Conservation (phyloP, 1,140 invertebrate species). For the Aleiodes sp. region DNA sequence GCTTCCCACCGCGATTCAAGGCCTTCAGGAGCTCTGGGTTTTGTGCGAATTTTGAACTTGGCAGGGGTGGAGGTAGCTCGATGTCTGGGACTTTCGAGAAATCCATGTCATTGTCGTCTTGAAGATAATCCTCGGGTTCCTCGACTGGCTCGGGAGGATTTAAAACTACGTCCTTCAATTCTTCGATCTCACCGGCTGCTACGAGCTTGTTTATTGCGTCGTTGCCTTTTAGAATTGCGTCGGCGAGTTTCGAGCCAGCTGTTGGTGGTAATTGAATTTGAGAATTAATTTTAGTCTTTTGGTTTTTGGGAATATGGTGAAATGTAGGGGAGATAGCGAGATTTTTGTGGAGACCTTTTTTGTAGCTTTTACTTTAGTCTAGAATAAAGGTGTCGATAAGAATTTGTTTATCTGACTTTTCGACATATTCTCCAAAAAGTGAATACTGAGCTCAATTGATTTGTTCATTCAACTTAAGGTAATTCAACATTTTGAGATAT, state of each 20-base stretch:
- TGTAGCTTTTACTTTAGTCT: no score
- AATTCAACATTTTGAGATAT: no score
- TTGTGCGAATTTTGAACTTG: conserved; percentile 63
- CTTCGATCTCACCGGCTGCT: conserved; percentile 80
- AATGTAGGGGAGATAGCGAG: no score
- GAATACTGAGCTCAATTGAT: no score
- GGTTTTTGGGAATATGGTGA: not conserved
- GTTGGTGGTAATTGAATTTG: not conserved
- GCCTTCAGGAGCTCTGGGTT: conserved; percentile 61
- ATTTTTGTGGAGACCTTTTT: no score
- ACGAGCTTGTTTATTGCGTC: conserved; percentile 80
- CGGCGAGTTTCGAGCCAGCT: conserved; percentile 78
- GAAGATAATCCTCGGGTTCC: conserved; percentile 69
- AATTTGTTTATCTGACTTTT: no score
- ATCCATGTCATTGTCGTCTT: conserved; percentile 63
- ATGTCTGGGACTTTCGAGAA: conserved; percentile 58
- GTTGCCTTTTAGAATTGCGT: conserved; percentile 78
- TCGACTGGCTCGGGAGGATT: conserved; percentile 67
- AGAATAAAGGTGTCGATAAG: no score
- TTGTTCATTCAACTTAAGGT: no score
- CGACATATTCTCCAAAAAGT: no score
- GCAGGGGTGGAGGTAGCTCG: conserved; percentile 59
- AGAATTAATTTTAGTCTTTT: not conserved
- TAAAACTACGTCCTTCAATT: conserved; percentile 76
- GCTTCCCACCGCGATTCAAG: conserved; percentile 60